Evolutionary conservation across 2,888 invertebrate genomes (phyloP).

Genomic region (Drepana falcataria): DNA sequence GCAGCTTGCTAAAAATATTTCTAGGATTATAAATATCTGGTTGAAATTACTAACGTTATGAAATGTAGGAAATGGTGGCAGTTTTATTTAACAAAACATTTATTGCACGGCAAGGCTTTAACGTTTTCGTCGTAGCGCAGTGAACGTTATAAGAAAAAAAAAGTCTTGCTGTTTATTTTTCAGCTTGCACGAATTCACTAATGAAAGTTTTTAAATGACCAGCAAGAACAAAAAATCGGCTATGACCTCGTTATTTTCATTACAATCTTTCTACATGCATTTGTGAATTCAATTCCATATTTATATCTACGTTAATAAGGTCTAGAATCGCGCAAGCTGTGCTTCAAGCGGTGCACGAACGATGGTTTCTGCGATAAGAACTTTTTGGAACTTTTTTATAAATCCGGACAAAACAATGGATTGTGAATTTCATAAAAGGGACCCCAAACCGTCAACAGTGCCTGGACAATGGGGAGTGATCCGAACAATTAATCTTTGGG

Average conservation of each 20-base stretch:
- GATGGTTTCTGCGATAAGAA: constrained; percentile 36
- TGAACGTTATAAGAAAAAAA: constrained; percentile 52
- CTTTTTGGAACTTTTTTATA: constrained; percentile 62
- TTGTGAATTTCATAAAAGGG: constrained; percentile 60
- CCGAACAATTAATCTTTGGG: constrained; percentile 68
- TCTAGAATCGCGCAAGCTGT: constrained; percentile 14
- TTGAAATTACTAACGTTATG: too few species aligned
- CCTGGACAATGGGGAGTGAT: constrained; percentile 57
- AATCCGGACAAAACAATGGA: constrained; percentile 69
- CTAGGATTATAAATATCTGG: too few species aligned
- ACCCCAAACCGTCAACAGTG: constrained; percentile 60
- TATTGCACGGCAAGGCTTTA: constrained; percentile 9
- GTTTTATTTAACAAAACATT: neutral
- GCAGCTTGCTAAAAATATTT: too few species aligned
- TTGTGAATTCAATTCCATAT: constrained; percentile 17
- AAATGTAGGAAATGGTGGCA: too few species aligned
- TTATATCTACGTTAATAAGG: constrained; percentile 18
- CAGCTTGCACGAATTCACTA: constrained; percentile 66
- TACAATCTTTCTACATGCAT: constrained; percentile 43
- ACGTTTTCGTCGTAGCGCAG: constrained; percentile 21
- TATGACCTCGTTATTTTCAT: constrained; percentile 68
- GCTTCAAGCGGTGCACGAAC: constrained; percentile 13
- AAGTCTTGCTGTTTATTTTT: constrained; percentile 46
- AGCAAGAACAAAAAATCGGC: constrained; percentile 57
- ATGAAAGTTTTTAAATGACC: constrained; percentile 73